phyloP scores from a whole-genome alignment of 2,797 vertebrate genomes.

The Thaleichthys pacificus region DNA sequence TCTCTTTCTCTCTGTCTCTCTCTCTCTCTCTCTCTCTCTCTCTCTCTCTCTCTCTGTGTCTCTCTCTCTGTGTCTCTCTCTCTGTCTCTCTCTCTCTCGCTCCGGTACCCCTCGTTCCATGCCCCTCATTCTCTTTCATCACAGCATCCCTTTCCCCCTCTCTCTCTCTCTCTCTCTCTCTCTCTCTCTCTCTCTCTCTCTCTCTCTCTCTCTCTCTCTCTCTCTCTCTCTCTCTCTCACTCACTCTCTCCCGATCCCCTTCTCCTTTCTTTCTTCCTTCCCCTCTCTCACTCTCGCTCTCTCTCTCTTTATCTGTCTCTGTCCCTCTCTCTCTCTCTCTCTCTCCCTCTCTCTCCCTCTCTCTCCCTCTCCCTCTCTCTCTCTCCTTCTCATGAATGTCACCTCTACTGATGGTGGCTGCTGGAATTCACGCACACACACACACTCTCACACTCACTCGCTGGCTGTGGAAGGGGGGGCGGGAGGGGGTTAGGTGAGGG shows the following conservation, averaged over 20 bases:
- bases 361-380: conserved; percentile 38
- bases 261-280: no score
- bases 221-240: conserved; percentile 13
- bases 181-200: conserved; percentile 45
- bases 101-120: conserved; percentile 25
- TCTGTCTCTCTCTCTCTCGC: background rate
- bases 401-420: conserved; percentile 81
- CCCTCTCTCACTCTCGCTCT: conserved; percentile 53
- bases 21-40: conserved; percentile 30
- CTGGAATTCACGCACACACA: conserved; percentile 68
- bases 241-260: no score
- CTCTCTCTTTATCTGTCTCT: conserved; percentile 5
- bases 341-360: conserved; percentile 12
- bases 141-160: conserved; percentile 15
- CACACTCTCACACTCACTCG: conserved; percentile 65
- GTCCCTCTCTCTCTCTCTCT: no score
- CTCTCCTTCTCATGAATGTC: conserved; percentile 79
- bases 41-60: conserved; percentile 41
- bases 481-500: conserved; percentile 56
- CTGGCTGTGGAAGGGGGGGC: conserved; percentile 72
- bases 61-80: no score
- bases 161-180: conserved; percentile 16
- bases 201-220: background rate
- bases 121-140: conserved; percentile 19
- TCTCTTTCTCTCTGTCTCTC: conserved; percentile 22